Evolutionary conservation across 2,113 vertebrate species (phyloP), one percentile per base, ranked within the genome.

Genomic region (Antechinus flavipes): DNA sequence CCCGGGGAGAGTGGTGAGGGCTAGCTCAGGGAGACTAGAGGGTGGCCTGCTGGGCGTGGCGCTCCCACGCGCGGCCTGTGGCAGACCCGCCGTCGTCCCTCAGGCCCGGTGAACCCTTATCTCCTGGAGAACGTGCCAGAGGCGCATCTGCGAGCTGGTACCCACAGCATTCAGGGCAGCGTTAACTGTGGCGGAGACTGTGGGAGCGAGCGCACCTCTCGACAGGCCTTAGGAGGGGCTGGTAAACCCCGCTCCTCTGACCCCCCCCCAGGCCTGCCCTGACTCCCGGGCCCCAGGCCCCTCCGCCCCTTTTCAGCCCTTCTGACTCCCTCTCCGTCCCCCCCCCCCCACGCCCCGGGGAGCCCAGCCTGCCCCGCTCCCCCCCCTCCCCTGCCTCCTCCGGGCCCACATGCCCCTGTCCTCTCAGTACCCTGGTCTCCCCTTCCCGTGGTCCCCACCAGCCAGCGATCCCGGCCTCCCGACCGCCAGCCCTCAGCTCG

Each of bases 101-200:
- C 68, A 97, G 98, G 95, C 30, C 52, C 58, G 24, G 90, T 93
- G 93, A 97, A 92, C 91, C 95, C 96, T 92, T 97, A 95, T 90
- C 96, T 98, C 27, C 89, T 68, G 93, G 96, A 98, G 53, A 95
- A 93, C 0, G 91, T 96, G 49, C 96, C 97, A 14, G 92, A 97
- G 90, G 94, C 94, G 0, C 95, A 96, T 42, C 93, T 96, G 61
- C 53, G 49, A 7, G n/a, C 92, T 0, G n/a, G 76, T 0, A 49
- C 25, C 8, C 94, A 54, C 93, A 89, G 92, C 42, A 54, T n/a
- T 46, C 76, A 46, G 30, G 47, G 42, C 68, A 92, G 90, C 0
- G 22, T 95, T 92, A 96, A 24, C 90, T 89, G 92, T 7, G 76
- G 58, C 0, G 95, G 96, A 61, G 94, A 96, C 26, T 93, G 96